Conservation (phyloP, 2,113 vertebrate species). For the Accipiter cooperii region DNA sequence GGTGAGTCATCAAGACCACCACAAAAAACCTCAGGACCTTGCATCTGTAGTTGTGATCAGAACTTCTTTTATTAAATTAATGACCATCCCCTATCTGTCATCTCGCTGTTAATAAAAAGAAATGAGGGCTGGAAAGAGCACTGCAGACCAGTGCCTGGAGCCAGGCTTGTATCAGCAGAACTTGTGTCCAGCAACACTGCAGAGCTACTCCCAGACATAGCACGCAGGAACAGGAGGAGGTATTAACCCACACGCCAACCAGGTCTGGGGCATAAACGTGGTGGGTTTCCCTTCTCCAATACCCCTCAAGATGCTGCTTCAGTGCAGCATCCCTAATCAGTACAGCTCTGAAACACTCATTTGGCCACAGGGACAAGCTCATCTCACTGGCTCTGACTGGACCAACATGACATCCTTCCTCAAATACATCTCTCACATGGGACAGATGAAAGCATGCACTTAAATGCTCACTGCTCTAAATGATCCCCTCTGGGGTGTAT, state of each 20-base stretch:
- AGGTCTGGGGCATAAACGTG: not conserved
- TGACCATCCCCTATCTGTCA: not conserved
- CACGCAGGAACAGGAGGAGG: accelerated
- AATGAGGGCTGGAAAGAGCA: not conserved
- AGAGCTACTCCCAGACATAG: not conserved
- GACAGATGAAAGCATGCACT: not conserved
- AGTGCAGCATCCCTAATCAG: not conserved
- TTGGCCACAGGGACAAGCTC: not conserved
- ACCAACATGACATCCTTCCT: not conserved
- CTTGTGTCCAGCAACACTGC: not conserved
- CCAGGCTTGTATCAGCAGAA: not conserved
- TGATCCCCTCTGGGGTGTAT: not conserved
- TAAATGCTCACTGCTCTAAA: not conserved
- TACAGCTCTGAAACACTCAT: not conserved
- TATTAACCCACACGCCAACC: not conserved
- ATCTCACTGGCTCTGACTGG: not conserved
- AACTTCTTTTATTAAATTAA: constrained; percentile 26
- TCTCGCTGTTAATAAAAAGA: not conserved
- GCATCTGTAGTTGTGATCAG: not conserved
- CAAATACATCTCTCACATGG: not conserved
- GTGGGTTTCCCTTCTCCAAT: not conserved
- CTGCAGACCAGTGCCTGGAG: not conserved
- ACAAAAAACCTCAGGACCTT: not conserved
- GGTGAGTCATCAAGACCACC: constrained; percentile 29
- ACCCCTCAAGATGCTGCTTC: not conserved